Evolutionary conservation across 2,888 invertebrate genomes (phyloP), one percentile per base, ranked within the genome.

Genomic region (Lathronympha strigana): DNA sequence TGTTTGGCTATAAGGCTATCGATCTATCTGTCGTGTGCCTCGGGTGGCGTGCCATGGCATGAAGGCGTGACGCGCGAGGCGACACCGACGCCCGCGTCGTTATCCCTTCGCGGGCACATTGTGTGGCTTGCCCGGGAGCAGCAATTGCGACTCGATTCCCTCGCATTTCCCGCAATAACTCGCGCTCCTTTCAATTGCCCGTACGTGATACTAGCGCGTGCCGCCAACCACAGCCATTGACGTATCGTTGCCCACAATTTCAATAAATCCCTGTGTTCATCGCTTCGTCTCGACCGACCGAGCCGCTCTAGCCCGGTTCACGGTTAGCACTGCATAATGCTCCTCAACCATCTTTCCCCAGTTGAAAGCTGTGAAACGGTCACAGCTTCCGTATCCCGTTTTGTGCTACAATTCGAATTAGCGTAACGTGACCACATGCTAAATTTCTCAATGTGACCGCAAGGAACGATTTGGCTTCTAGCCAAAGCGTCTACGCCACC

Each of bases 121-220:
- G 84, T 87, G 81, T 79, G 82, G 80, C 79, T 78, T 80, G 82
- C 83, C 85, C 84, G 83, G 82, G 84, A 88, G 86, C 86, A 80
- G 76, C 85, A 83, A 88, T 87, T 82, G 84, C 76, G 77, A 72
- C 76, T 79, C 82, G 81, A 85, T 84, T 81, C 81, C 82, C 82
- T 78, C 73, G 75, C 79, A 87, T 88, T 89, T 87, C 74, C 82
- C 78, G 83, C 86, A 81, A 88, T 87, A 88, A 86, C 84, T 83
- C 80, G 82, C 80, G 82, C 86, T 80, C 75, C 84, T 88, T 90
- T 90, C 90, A 89, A 90, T 90, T 83, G 86, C 79, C 76, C 74
- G 79, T 81, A 86, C 87, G 86, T 86, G 86, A 81, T 79, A 75
- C 69, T 68, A 81, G 83, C 88, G 87, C 88, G 87, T 88, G 87